A percentile compares a stretch with the other conserved stretches of the same genome.
These are phyloP conservation scores for Zelleria hepariella DNA, from an alignment of 2,888 invertebrate species.

Conservation along the genomic window DNA sequence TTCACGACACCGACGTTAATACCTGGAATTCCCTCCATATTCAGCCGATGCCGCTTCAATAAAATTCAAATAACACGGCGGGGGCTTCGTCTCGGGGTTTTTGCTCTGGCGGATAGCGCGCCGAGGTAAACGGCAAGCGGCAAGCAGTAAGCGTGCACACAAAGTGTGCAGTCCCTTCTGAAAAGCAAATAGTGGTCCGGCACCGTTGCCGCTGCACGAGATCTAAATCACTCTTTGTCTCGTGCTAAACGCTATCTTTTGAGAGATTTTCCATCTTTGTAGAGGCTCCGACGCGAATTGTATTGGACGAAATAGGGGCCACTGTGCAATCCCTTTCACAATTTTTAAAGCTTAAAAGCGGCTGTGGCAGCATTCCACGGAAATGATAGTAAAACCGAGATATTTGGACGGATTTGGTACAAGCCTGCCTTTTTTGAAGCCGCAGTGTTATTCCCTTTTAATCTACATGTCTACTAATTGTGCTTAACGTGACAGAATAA, in stretches of 20 bases:
- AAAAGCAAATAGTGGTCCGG: conserved; percentile 62
- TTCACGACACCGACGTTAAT: conserved; percentile 31
- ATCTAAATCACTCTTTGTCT: conserved; percentile 68
- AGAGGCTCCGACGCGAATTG: conserved; percentile 42
- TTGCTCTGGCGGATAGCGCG: conserved; percentile 21
- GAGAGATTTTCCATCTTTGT: conserved; percentile 64
- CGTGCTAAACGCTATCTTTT: conserved; percentile 63
- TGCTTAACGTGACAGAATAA: conserved; percentile 60
- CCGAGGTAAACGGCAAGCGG: too few species aligned
- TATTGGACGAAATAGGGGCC: conserved; percentile 40
- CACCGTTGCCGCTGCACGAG: conserved; percentile 45
- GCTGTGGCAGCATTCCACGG: neutral
- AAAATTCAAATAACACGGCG: conserved; percentile 14
- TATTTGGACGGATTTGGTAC: neutral
- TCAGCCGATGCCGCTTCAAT: conserved; percentile 14
- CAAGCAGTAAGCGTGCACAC: conserved; percentile 33
- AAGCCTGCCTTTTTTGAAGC: neutral
- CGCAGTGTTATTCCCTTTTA: neutral
- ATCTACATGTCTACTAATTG: conserved; percentile 36
- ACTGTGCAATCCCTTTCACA: conserved; percentile 15
- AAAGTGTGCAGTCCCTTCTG: conserved; percentile 45
- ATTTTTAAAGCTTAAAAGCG: neutral
- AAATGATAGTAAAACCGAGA: neutral
- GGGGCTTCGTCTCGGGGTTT: conserved; percentile 20
- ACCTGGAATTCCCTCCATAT: conserved; percentile 33